Conservation (phyloP, 2,888 invertebrate species). For the Leptinotarsa haldemani region DNA sequence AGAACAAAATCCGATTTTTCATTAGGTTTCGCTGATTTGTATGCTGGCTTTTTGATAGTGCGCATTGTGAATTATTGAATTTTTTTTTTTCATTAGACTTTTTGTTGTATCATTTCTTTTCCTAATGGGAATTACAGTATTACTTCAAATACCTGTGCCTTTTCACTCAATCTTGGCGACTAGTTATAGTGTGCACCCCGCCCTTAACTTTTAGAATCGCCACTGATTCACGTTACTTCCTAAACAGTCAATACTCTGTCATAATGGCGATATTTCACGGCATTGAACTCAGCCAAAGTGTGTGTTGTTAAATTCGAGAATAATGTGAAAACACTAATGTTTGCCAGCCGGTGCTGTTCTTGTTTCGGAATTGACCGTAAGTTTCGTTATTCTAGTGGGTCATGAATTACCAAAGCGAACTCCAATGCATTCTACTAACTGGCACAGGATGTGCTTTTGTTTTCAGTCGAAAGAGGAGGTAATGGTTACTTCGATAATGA, state of each 20-base stretch:
- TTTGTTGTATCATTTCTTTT: too few species aligned
- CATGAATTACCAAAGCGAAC: slow-evolving; percentile 39
- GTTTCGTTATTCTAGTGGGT: slow-evolving; percentile 37
- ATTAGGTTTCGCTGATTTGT: too few species aligned
- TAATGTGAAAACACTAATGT: slow-evolving; percentile 41
- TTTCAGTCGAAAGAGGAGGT: slow-evolving; percentile 23
- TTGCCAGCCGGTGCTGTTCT: slow-evolving; percentile 40
- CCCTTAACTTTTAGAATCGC: too few species aligned
- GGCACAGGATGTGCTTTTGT: slow-evolving; percentile 28
- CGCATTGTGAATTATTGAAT: too few species aligned
- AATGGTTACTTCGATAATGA: slow-evolving; percentile 29
- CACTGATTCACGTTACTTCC: not conserved
- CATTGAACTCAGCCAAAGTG: slow-evolving; percentile 4
- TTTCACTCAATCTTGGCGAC: too few species aligned
- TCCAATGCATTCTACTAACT: slow-evolving; percentile 23
- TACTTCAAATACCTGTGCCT: too few species aligned
- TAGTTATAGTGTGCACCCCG: too few species aligned
- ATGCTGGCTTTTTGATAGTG: too few species aligned
- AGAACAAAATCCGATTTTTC: too few species aligned
- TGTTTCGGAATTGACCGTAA: slow-evolving; percentile 39
- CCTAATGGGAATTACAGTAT: too few species aligned
- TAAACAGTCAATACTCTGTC: slow-evolving; percentile 1
- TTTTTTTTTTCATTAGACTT: too few species aligned
- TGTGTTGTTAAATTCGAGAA: slow-evolving; percentile 33
- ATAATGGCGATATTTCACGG: slow-evolving; percentile 16